These are phyloP conservation scores for Cheilinus undulatus DNA, from an alignment of 2,113 vertebrate genomes.

Conservation along the genomic window DNA sequence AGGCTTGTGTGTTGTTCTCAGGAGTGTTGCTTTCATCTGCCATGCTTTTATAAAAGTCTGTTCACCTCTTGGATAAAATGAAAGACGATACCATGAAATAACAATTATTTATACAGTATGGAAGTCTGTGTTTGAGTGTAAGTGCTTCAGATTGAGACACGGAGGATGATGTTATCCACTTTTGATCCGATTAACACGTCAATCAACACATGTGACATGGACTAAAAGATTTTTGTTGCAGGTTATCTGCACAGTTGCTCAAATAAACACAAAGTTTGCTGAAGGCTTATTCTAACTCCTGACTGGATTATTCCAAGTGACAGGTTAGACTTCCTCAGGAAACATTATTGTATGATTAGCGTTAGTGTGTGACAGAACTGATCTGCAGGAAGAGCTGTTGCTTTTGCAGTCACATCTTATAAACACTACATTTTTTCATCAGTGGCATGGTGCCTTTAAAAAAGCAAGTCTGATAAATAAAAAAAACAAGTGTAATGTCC, in stretches of 20 bases:
- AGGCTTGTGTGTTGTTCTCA: conserved; percentile 24
- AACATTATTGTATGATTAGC: not conserved
- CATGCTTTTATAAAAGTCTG: not conserved
- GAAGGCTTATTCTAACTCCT: not conserved
- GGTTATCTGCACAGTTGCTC: not conserved
- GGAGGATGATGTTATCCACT: not conserved
- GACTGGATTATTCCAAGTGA: conserved; percentile 4
- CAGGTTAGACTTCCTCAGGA: not conserved
- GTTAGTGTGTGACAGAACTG: not conserved
- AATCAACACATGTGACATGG: conserved; percentile 7
- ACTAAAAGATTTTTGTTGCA: not conserved
- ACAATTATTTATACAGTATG: too few species aligned
- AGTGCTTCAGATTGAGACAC: not conserved
- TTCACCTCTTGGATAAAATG: too few species aligned
- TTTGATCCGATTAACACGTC: not conserved
- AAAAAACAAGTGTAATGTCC: too few species aligned
- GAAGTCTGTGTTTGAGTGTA: not conserved
- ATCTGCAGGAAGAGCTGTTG: not conserved
- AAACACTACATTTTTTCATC: too few species aligned
- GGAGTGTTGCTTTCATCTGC: conserved; percentile 33
- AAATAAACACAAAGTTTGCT: not conserved
- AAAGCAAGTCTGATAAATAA: not conserved
- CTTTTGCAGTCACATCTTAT: not conserved
- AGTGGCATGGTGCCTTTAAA: not conserved
- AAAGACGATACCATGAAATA: too few species aligned